phyloP scores from a whole-genome alignment of 2,113 vertebrate genomes.

The Nesospiza acunhae region DNA sequence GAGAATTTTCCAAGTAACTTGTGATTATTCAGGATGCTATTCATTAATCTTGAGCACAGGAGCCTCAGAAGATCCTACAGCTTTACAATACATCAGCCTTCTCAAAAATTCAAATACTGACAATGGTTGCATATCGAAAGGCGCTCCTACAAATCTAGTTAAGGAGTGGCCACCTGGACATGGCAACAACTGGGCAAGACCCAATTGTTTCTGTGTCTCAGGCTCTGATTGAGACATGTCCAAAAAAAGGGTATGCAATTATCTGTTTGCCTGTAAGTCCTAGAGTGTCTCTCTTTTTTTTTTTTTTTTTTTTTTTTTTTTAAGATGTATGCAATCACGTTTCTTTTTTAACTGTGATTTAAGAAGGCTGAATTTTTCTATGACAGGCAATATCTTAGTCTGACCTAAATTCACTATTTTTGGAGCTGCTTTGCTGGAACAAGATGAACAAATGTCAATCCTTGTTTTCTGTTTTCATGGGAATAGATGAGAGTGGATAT shows the following conservation, averaged over 20 bases:
- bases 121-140: background rate
- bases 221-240: background rate
- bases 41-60: background rate
- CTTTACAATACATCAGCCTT: background rate
- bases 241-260: background rate
- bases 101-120: background rate
- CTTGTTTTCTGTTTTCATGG: conserved; percentile 4
- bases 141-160: background rate
- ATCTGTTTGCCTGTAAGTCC: background rate
- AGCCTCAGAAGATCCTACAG: background rate
- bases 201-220: background rate
- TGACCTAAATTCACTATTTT: conserved; percentile 22
- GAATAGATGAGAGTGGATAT: background rate
- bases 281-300: background rate
- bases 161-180: background rate
- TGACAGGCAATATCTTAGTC: background rate
- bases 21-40: background rate
- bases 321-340: background rate
- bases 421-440: background rate
- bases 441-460: conserved; percentile 26
- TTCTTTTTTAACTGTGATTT: background rate
- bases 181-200: background rate
- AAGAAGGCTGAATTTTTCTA: background rate
- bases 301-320: background rate
- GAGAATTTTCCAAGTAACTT: background rate